Evolutionary conservation across 2,113 vertebrate genomes (phyloP).

Genomic region (Phodopus roborovskii): DNA sequence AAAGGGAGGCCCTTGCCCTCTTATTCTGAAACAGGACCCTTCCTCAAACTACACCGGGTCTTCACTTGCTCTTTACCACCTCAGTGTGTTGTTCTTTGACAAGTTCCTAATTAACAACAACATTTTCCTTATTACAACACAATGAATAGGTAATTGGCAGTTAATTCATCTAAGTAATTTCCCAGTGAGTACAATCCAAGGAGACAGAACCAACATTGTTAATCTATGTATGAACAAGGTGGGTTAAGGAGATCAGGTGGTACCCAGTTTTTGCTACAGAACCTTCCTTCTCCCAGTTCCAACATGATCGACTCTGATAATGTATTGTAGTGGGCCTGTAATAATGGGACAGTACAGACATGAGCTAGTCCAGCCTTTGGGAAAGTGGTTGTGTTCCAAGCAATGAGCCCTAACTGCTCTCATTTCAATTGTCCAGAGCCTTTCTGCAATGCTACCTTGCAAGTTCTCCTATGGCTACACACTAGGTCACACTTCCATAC

Average conservation of each 20-base stretch:
- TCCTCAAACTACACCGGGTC: neutral
- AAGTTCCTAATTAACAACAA: neutral
- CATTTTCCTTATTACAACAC: neutral
- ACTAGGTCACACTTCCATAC: neutral
- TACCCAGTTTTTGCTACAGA: neutral
- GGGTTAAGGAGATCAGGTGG: neutral
- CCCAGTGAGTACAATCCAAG: neutral
- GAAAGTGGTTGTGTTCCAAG: neutral
- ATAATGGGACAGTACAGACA: neutral
- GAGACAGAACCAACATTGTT: neutral
- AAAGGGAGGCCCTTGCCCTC: neutral
- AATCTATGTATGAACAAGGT: neutral
- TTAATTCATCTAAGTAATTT: neutral
- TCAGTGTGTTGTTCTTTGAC: neutral
- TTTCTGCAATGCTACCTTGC: neutral
- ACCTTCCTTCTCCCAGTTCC: neutral
- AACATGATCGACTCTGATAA: neutral
- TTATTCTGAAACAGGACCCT: neutral
- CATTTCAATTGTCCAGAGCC: neutral
- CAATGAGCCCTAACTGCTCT: neutral
- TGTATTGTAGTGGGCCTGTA: neutral
- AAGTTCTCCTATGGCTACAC: neutral
- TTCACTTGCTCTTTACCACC: neutral
- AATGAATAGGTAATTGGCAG: neutral
- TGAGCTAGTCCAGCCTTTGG: neutral